Conservation (phyloP, 35 echinoderm and acorn worm genomes). For the Acanthaster planci region DNA sequence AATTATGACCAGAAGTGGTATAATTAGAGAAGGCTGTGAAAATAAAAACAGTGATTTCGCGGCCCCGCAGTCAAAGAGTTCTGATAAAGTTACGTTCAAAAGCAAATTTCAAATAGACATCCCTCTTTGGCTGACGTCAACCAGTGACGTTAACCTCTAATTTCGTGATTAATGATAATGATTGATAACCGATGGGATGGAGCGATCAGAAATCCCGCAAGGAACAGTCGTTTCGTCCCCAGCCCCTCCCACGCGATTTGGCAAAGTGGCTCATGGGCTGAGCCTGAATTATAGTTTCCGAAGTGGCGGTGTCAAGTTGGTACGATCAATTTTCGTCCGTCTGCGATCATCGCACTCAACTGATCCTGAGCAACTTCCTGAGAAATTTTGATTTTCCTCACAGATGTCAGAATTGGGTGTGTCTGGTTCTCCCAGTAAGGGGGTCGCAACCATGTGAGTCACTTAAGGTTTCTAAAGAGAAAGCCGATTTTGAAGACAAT, state of each 20-base stretch:
- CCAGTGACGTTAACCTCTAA: too few species aligned
- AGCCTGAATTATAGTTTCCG: background rate
- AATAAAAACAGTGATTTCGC: too few species aligned
- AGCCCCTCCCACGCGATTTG: too few species aligned
- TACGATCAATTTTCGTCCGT: slow-evolving; percentile 10
- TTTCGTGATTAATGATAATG: too few species aligned
- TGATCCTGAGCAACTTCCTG: background rate
- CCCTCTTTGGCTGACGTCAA: too few species aligned
- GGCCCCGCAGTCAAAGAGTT: too few species aligned
- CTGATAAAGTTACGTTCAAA: too few species aligned
- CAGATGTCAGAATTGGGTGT: background rate
- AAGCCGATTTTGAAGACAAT: slow-evolving; percentile 17
- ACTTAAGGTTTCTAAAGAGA: background rate
- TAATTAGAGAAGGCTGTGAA: too few species aligned
- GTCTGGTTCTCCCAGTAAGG: background rate
- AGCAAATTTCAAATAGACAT: too few species aligned
- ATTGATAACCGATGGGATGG: too few species aligned
- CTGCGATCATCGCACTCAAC: background rate
- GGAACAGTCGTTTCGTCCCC: background rate
- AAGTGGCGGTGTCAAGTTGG: background rate
- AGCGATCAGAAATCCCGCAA: background rate
- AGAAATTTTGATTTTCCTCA: background rate
- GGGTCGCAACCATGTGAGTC: background rate
- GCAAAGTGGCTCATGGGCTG: too few species aligned
- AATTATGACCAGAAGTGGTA: too few species aligned